These are phyloP conservation scores for Rhagium mordax DNA, from an alignment of 2,888 invertebrate genomes.

Conservation along the genomic window DNA sequence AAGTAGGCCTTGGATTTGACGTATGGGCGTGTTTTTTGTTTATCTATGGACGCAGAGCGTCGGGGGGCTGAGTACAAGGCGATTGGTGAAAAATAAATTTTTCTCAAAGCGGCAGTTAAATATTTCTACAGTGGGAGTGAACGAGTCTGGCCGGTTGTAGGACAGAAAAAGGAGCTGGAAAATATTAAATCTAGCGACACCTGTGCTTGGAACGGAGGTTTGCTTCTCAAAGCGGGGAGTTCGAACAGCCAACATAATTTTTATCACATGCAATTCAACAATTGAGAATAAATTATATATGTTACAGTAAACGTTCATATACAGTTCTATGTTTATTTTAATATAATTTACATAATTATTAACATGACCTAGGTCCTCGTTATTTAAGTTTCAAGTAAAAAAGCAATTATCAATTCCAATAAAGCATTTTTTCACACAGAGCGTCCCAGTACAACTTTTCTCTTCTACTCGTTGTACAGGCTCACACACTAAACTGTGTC, in stretches of 20 bases:
- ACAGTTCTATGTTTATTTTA: slow-evolving; percentile 57
- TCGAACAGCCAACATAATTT: slow-evolving; percentile 66
- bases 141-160: slow-evolving; percentile 24
- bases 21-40: no score
- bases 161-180: slow-evolving; percentile 31
- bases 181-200: slow-evolving; percentile 42
- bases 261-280: slow-evolving; percentile 69
- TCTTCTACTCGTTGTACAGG: slow-evolving; percentile 34
- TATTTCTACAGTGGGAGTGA: no score
- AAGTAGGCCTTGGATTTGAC: no score
- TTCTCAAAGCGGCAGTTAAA: no score
- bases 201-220: slow-evolving; percentile 54
- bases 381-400: slow-evolving; percentile 66
- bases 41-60: no score
- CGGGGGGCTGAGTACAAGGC: no score
- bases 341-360: slow-evolving; percentile 63
- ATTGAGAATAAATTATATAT: slow-evolving; percentile 63
- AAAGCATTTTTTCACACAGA: slow-evolving; percentile 65
- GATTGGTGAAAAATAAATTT: no score
- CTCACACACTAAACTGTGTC: slow-evolving; percentile 19
- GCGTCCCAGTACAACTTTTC: slow-evolving; percentile 53
- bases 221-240: slow-evolving; percentile 59
- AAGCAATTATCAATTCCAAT: slow-evolving; percentile 71
- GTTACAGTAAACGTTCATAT: slow-evolving; percentile 62
- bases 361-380: slow-evolving; percentile 59